Percentiles rank a stretch among this genome's conserved stretches.
These are phyloP conservation scores for Cynoglossus semilaevis DNA, from an alignment of 2,113 vertebrate genomes.

Conservation along the genomic window DNA sequence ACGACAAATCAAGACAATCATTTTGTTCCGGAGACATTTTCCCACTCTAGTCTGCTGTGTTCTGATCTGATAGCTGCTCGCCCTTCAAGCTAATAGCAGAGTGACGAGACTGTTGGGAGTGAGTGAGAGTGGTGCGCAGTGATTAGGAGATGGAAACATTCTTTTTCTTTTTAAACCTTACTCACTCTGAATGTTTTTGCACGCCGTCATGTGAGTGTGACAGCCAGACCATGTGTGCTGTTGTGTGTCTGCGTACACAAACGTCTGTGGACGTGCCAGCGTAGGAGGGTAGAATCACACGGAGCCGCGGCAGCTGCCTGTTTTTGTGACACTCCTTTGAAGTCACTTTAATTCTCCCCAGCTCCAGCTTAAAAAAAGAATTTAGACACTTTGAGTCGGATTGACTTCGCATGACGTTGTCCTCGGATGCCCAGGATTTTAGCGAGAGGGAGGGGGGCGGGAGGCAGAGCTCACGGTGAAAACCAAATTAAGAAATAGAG, in stretches of 20 bases:
- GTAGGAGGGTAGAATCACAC: slow-evolving; percentile 23
- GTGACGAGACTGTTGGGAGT: slow-evolving; percentile 38
- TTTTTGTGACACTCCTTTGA: slow-evolving; percentile 72
- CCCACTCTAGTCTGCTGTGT: slow-evolving; percentile 66
- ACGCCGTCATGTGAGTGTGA: slow-evolving; percentile 26
- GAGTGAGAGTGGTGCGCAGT: slow-evolving; percentile 15
- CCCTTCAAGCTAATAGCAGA: slow-evolving; percentile 42
- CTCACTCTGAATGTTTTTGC: slow-evolving; percentile 25
- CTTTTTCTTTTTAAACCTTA: slow-evolving; percentile 23
- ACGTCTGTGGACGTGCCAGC: slow-evolving; percentile 24
- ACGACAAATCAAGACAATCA: too few species aligned
- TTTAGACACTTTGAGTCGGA: slow-evolving; percentile 66
- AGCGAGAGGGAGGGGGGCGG: slow-evolving; percentile 12
- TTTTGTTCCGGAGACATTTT: slow-evolving; percentile 51
- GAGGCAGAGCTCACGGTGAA: slow-evolving; percentile 19
- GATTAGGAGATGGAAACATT: slow-evolving; percentile 11
- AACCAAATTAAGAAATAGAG: slow-evolving; percentile 33
- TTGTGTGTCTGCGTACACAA: slow-evolving; percentile 13
- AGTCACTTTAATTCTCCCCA: slow-evolving; percentile 69
- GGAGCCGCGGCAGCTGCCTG: slow-evolving; percentile 61
- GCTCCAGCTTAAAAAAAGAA: slow-evolving; percentile 63
- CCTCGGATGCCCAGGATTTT: slow-evolving; percentile 61
- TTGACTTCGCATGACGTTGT: slow-evolving; percentile 64
- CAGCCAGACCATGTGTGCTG: slow-evolving; percentile 21
- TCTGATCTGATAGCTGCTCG: slow-evolving; percentile 61